Conservation (phyloP, 2,888 invertebrate species). For the Troglohyphantes excavatus region DNA sequence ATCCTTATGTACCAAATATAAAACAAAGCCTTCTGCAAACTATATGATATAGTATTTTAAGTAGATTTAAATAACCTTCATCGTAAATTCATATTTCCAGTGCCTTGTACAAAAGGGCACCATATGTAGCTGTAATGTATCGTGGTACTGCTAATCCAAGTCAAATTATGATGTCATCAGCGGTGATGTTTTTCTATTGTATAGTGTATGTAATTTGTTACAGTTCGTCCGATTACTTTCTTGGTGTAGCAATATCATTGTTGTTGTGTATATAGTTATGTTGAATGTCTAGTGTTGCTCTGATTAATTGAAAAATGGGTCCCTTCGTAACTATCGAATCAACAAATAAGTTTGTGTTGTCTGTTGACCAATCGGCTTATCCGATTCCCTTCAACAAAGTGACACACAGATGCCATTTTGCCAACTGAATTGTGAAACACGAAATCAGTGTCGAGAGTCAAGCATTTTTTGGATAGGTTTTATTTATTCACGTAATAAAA, state of each 20-base stretch:
- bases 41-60: conserved; percentile 51
- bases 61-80: conserved; percentile 28
- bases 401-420: no score
- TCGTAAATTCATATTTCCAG: conserved; percentile 69
- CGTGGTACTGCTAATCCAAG: conserved; percentile 42
- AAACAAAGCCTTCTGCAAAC: conserved; percentile 12
- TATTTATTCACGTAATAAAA: neutral
- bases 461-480: no score
- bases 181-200: conserved; percentile 27
- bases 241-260: neutral
- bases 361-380: no score
- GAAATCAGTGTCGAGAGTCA: no score
- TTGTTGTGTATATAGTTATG: neutral
- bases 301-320: no score
- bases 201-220: conserved; percentile 12
- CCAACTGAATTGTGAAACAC: no score
- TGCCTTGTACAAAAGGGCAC: conserved; percentile 71
- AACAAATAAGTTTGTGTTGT: no score
- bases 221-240: neutral
- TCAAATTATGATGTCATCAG: conserved; percentile 13
- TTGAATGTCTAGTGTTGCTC: neutral
- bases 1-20: no score
- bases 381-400: no score
- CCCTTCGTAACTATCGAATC: no score
- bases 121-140: conserved; percentile 28